phyloP scores from a whole-genome alignment of 2,797 vertebrate species.

The Peromyscus melanophrys region DNA sequence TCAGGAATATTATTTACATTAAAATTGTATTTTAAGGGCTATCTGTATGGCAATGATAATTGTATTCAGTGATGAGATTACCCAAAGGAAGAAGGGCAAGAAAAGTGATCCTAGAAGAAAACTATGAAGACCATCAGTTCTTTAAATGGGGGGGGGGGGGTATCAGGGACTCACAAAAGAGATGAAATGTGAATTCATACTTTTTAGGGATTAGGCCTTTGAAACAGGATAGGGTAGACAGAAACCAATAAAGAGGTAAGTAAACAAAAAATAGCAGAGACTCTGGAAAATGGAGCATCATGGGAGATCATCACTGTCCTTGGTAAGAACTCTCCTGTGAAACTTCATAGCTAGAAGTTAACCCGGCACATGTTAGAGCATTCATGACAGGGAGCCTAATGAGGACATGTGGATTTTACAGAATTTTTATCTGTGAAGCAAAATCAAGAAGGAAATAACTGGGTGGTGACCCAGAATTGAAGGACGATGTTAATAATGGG shows the following conservation, averaged over 20 bases:
- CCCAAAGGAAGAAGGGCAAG: not conserved
- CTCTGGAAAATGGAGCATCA: not conserved
- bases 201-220: conserved; percentile 15
- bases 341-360: not conserved
- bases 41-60: not conserved
- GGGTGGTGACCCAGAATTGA: not conserved
- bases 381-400: not conserved
- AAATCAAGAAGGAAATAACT: conserved; percentile 24
- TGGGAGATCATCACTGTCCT: not conserved
- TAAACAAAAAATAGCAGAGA: not conserved
- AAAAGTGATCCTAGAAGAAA: conserved; percentile 8
- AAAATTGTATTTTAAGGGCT: conserved; percentile 33
- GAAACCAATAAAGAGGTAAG: not conserved
- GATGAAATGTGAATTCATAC: not conserved
- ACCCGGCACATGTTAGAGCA: not conserved
- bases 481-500: not conserved
- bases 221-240: not conserved
- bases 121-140: not conserved
- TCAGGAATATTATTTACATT: conserved; percentile 10
- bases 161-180: not conserved
- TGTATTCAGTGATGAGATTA: conserved; percentile 29
- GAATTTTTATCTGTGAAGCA: not conserved
- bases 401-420: not conserved
- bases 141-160: not conserved
- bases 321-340: not conserved